phyloP scores from a whole-genome alignment of 1,140 invertebrate species.

The Drosophila kepulauana region DNA sequence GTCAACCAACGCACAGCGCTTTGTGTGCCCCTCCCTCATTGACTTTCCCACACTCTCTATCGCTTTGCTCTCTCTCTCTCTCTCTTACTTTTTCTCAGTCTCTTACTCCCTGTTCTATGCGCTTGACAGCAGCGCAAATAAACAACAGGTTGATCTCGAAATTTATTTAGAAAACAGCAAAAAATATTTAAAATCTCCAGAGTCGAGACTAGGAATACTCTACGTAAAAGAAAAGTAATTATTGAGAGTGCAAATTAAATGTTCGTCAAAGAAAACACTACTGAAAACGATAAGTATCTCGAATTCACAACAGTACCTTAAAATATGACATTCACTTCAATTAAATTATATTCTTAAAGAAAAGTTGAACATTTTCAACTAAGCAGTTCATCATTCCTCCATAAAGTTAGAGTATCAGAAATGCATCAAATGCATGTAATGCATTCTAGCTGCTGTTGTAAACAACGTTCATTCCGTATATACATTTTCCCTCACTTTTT shows the following conservation, averaged over 20 bases:
- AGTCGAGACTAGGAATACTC: conserved; percentile 10
- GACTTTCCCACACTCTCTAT: background rate
- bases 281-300: background rate
- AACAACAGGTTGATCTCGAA: conserved; percentile 66
- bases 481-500: background rate
- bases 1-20: conserved; percentile 45
- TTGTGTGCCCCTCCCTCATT: conserved; percentile 31
- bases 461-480: conserved; percentile 30
- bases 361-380: background rate
- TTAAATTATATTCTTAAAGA: background rate
- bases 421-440: conserved; percentile 55
- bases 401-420: background rate
- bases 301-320: no score
- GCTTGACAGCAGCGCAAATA: conserved; percentile 57
- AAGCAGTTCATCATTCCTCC: background rate
- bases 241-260: background rate
- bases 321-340: no score
- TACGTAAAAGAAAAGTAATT: background rate
- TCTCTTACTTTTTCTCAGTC: background rate
- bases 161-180: conserved; percentile 47
- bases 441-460: conserved; percentile 43
- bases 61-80: background rate
- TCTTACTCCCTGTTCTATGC: conserved; percentile 13
- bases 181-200: background rate
- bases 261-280: background rate